These are phyloP conservation scores for Polyergus mexicanus DNA, from an alignment of 1,140 invertebrate genomes.

Conservation along the genomic window DNA sequence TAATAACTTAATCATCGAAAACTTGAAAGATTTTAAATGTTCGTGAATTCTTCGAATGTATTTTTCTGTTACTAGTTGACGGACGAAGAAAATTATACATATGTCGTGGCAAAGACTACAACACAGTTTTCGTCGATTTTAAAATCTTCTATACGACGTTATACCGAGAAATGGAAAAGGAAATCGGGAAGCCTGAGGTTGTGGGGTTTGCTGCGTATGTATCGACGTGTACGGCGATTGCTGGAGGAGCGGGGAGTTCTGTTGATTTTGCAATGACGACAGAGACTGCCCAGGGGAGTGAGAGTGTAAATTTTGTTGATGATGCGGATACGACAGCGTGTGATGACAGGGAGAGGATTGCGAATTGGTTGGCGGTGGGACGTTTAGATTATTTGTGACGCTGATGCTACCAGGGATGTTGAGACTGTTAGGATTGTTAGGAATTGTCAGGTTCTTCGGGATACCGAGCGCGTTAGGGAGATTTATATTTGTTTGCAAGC, in stretches of 20 bases:
- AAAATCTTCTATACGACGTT: conserved; percentile 83
- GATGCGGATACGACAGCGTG: conserved; percentile 73
- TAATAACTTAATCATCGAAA: not conserved
- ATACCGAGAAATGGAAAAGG: conserved; percentile 84
- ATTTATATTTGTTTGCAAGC: conserved; percentile 82
- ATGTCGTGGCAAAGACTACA: conserved; percentile 42
- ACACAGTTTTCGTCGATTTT: conserved; percentile 48
- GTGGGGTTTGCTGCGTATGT: conserved; percentile 77
- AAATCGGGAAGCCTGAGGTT: conserved; percentile 80
- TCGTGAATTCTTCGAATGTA: conserved; percentile 57
- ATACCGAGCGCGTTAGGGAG: conserved; percentile 78
- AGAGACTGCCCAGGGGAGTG: conserved; percentile 74
- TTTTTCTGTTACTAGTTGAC: conserved; percentile 57
- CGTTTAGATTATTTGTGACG: conserved; percentile 74
- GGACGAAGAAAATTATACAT: conserved; percentile 58
- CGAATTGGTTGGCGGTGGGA: conserved; percentile 76
- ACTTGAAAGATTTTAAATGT: not conserved
- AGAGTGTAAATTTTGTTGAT: conserved; percentile 74
- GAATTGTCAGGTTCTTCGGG: conserved; percentile 76
- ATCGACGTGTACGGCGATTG: conserved; percentile 77
- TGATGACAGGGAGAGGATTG: conserved; percentile 82
- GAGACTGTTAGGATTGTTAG: conserved; percentile 75
- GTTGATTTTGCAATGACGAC: conserved; percentile 78
- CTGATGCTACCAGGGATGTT: conserved; percentile 77
- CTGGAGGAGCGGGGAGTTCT: conserved; percentile 79